Evolutionary conservation across 2,888 invertebrate species (phyloP).

Genomic region (Hemaris fuciformis): DNA sequence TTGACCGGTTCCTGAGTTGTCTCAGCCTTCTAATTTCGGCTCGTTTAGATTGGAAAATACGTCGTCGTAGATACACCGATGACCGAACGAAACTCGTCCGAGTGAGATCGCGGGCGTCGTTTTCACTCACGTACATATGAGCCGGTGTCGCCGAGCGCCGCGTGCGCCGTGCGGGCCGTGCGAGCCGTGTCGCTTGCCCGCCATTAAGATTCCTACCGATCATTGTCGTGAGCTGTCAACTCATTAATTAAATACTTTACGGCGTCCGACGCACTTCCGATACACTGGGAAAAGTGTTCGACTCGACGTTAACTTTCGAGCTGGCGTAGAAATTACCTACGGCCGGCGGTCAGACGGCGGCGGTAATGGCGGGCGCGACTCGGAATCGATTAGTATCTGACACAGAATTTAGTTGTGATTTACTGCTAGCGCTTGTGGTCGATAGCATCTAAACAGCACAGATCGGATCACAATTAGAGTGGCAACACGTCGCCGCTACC

Average conservation of each 20-base stretch:
- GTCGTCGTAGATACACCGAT: slow-evolving; percentile 53
- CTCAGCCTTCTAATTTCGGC: slow-evolving; percentile 80
- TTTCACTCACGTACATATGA: slow-evolving; percentile 44
- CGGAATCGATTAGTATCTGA: slow-evolving; percentile 4
- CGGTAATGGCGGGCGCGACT: not conserved
- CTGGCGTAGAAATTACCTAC: slow-evolving; percentile 1
- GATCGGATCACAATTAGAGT: slow-evolving; percentile 6
- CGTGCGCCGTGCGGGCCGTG: slow-evolving; percentile 19
- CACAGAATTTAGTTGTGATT: slow-evolving; percentile 9
- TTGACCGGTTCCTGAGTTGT: slow-evolving; percentile 79
- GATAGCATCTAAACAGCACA: slow-evolving; percentile 6
- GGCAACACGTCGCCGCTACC: not conserved
- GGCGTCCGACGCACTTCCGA: slow-evolving; percentile 14
- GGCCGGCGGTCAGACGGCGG: not conserved
- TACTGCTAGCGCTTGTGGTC: not conserved
- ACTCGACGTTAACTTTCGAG: slow-evolving; percentile 5
- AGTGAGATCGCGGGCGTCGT: slow-evolving; percentile 18
- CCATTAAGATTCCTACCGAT: slow-evolving; percentile 38
- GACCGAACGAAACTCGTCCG: slow-evolving; percentile 36
- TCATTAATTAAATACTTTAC: slow-evolving; percentile 42
- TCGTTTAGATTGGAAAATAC: slow-evolving; percentile 80
- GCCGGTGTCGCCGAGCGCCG: slow-evolving; percentile 16
- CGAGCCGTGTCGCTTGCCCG: slow-evolving; percentile 21
- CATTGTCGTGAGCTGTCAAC: slow-evolving; percentile 35
- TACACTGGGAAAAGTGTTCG: not conserved